A percentile compares a stretch with the other conserved stretches of the same genome.
Conservation (phyloP, 2,888 invertebrate species). For the Leptothorax acervorum region DNA sequence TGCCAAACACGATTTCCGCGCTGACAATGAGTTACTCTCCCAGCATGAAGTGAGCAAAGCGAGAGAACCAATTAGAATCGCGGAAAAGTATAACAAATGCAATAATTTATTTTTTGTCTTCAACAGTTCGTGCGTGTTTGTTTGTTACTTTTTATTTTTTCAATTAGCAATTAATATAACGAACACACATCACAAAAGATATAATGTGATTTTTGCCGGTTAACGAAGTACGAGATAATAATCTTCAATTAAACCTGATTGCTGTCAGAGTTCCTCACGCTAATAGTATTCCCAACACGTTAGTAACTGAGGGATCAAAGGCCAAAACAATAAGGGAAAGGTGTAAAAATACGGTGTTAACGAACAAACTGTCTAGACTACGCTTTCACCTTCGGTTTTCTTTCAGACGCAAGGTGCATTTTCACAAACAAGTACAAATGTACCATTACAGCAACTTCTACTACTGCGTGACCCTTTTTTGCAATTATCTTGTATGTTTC, state of each 20-base stretch:
- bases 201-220: background rate
- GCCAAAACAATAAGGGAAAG: background rate
- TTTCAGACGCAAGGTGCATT: background rate
- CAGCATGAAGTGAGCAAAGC: no score
- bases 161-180: conserved; percentile 15
- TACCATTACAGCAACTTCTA: background rate
- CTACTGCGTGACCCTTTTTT: background rate
- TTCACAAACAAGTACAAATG: conserved; percentile 14
- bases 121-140: background rate
- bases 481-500: conserved; percentile 10
- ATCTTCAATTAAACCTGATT: background rate
- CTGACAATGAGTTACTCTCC: no score
- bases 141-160: background rate
- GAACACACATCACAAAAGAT: background rate
- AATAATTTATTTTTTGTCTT: conserved; percentile 7
- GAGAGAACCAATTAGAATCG: no score
- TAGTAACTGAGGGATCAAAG: conserved; percentile 1
- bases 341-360: conserved; percentile 3
- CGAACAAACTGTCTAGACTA: conserved; percentile 6
- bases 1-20: no score
- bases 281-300: background rate
- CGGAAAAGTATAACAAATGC: background rate
- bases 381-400: conserved; percentile 11
- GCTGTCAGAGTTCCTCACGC: background rate
- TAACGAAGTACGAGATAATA: background rate